Percentiles rank a stretch among this genome's conserved stretches.
Conservation (phyloP, 2,888 invertebrate species). For the Rotaria magnacalcarata region DNA sequence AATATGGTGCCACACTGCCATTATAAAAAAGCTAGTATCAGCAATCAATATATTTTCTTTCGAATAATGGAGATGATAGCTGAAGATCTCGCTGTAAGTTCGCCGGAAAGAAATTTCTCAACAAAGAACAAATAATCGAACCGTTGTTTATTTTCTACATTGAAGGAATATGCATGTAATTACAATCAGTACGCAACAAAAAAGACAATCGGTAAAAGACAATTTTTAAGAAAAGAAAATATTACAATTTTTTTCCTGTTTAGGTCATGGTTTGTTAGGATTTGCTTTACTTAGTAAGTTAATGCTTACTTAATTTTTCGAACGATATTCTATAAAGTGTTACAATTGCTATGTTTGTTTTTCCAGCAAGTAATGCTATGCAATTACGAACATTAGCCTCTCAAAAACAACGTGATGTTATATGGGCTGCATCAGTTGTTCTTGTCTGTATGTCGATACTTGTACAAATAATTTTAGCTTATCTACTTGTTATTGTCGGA, state of each 20-base stretch:
- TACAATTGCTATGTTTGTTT: background rate
- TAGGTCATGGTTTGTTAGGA: constrained; percentile 6
- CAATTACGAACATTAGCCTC: background rate
- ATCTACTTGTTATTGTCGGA: background rate
- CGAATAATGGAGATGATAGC: no score
- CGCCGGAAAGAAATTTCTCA: no score
- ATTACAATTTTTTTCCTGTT: background rate
- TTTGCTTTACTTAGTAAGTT: constrained; percentile 14
- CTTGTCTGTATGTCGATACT: background rate
- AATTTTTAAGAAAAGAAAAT: background rate
- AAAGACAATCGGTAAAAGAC: background rate
- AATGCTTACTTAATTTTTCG: no score
- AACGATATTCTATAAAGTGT: no score
- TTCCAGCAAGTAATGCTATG: constrained; percentile 1
- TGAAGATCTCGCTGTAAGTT: no score
- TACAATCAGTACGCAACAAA: constrained; percentile 21
- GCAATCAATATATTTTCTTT: no score
- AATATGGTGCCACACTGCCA: background rate
- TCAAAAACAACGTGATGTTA: background rate
- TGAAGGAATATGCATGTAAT: background rate
- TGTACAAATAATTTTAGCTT: background rate
- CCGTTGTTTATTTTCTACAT: background rate
- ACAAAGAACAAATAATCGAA: background rate
- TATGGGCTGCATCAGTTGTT: background rate
- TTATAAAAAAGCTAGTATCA: background rate